phyloP scores from a whole-genome alignment of 2,797 vertebrate genomes.

The Dendrocincla tyrannina region DNA sequence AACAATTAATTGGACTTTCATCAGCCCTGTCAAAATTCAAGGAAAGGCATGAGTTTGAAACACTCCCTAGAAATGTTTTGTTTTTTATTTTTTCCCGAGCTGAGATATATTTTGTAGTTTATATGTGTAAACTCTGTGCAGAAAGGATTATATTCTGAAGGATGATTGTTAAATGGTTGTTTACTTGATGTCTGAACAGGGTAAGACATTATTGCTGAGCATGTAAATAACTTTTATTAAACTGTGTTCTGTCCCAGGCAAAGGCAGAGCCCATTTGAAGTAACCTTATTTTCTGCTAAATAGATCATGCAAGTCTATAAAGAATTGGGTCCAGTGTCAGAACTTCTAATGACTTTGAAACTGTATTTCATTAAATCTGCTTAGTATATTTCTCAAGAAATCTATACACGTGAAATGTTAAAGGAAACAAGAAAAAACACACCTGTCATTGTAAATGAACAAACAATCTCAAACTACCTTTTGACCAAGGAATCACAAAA shows the following conservation, averaged over 20 bases:
- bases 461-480: background rate
- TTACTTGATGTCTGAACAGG: background rate
- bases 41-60: background rate
- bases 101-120: background rate
- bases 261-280: background rate
- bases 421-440: background rate
- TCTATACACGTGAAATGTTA: background rate
- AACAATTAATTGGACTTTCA: background rate
- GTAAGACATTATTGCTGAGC: background rate
- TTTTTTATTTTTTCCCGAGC: background rate
- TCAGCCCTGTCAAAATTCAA: background rate
- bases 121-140: rapidly evolving
- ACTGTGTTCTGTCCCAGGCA: background rate
- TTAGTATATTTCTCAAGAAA: background rate
- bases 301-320: background rate
- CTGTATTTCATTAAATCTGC: background rate
- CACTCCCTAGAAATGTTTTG: rapidly evolving
- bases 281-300: background rate
- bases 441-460: background rate
- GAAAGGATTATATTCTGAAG: background rate
- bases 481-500: background rate
- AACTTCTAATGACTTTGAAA: background rate
- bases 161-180: background rate
- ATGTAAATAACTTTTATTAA: background rate
- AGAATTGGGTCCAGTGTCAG: background rate